Evolutionary conservation across 2,113 vertebrate genomes (phyloP), one percentile per base, ranked within the genome.

Genomic region (Oxygymnocypris stewartii): DNA sequence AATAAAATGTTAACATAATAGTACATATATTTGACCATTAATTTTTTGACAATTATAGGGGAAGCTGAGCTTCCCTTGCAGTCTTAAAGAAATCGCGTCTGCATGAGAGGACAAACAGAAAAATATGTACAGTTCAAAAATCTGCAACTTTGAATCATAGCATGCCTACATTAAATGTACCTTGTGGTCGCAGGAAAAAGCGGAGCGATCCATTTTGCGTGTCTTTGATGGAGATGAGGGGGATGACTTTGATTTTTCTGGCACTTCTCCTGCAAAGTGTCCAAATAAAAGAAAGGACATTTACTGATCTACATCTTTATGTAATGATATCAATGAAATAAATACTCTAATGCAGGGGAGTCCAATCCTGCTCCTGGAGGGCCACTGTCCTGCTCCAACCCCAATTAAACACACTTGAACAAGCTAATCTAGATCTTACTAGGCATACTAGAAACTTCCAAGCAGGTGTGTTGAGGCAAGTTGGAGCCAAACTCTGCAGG

Each of bases 221-320:
- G 87, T 92, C 91, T 94, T 96, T 91, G 95, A 94, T 51, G 94
- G 95, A 11, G 94, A 95, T 2, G 95, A 95, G 54, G 94, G 94
- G 23, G 94, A 95, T 1, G 94, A 95, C 89, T 95, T 95, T 61
- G 94, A 95, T 87, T 94, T 94, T 76, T 90, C 28, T 84, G 94
- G 93, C 40, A 91, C 86, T 31, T 92, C 92, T 86, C 82, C 92
- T 92, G 73, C 74, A 87, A 82, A 86, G 67, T 42, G 47, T 42
- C 42, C 80, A 82, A 51, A 82, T 42, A 4, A 57, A 77, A 71
- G 57, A 79, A 79, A n/a, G 2, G 14, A 35, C 28, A 65, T 74
- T 49, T 79, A 71, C 69, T 37, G 16, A 37, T 25, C 23, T 80
- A 65, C 31, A 20, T 78, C 23, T 40, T 49, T 57, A 40, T 69